phyloP scores from a whole-genome alignment of 1,140 invertebrate genomes.

The Drosophila dunni region DNA sequence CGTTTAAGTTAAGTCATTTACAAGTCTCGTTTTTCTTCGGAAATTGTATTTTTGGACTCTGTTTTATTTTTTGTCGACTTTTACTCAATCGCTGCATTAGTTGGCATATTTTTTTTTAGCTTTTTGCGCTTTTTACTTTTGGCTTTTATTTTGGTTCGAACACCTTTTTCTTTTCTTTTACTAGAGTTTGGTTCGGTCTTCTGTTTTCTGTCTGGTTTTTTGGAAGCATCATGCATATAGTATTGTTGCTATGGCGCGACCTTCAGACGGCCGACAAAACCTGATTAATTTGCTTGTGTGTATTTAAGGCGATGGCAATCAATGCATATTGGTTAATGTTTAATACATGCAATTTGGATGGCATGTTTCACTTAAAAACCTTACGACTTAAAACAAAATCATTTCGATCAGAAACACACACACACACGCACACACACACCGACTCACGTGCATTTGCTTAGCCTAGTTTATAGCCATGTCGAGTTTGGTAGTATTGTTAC shows the following conservation, averaged over 20 bases:
- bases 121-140: constrained; percentile 22
- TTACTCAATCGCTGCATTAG: constrained; percentile 67
- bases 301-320: constrained; percentile 44
- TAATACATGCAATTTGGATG: constrained; percentile 65
- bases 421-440: no score
- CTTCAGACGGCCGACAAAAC: constrained; percentile 47
- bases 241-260: constrained; percentile 41
- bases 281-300: constrained; percentile 51
- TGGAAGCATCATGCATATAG: constrained; percentile 10
- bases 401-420: constrained; percentile 33
- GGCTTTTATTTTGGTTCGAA: constrained; percentile 21
- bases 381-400: constrained; percentile 50
- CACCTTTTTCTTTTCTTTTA: constrained; percentile 37
- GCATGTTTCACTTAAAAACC: constrained; percentile 57
- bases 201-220: constrained; percentile 25
- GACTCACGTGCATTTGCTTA: constrained; percentile 59
- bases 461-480: constrained; percentile 55
- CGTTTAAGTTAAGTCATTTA: constrained; percentile 32
- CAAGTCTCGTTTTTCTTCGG: constrained; percentile 27
- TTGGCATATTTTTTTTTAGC: constrained; percentile 35
- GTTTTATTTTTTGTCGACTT: constrained; percentile 34
- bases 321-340: constrained; percentile 59
- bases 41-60: neutral
- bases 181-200: constrained; percentile 10
- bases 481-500: constrained; percentile 20